Base-by-base conservation (phyloP, 92 coral and sea anemone species). In the Phenganax marumi region DNA sequence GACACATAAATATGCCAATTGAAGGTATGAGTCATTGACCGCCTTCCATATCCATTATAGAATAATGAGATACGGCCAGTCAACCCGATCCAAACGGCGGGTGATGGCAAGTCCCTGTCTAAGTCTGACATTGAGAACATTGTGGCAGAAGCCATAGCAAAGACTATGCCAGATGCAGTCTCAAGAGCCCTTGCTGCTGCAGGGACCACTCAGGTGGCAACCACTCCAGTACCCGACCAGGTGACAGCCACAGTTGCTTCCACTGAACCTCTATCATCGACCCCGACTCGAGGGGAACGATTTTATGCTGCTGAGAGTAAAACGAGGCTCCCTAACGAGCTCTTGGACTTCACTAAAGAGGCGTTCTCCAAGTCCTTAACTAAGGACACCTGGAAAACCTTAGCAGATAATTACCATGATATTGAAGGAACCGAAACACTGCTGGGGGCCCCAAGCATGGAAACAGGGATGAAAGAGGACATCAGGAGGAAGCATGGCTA, bases 401-500 rank as follows among this genome's bases (percentile, higher is more conserved):
- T 85, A 74, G 46, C 76, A 16, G 84, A 68, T 48, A 84, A 60
- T 17, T 84, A 88, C 76, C 86, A 85, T 14, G 68, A 63, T 10
- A 85, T 88, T 39, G 62, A 84, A 74, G 85, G 91, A 21, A 65
- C 87, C 1, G 91, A 88, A 52, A 12, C 8, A 19, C 65, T 84
- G 49, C 76, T 85, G 61, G 84, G 50, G 57, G 84, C 87, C 19
- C 85, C 76, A 48, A 85, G 74, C 51, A 89, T 85, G 89, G 82
- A 86, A 55, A 81, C 81, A 8, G 89, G 89, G 7, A 89, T 81
- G 85, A 88, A 88, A 77, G 86, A 85, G 10, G 88, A 88, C 46
- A 68, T 88, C 62, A 81, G 83, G 48, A 88, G 68, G 73, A 65
- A 68, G 0, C 91, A 85, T 71, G 91, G 81, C 14, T 71, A 85